Base-by-base conservation (phyloP, 2,888 invertebrate species). In the Philhelius pedissequus region DNA sequence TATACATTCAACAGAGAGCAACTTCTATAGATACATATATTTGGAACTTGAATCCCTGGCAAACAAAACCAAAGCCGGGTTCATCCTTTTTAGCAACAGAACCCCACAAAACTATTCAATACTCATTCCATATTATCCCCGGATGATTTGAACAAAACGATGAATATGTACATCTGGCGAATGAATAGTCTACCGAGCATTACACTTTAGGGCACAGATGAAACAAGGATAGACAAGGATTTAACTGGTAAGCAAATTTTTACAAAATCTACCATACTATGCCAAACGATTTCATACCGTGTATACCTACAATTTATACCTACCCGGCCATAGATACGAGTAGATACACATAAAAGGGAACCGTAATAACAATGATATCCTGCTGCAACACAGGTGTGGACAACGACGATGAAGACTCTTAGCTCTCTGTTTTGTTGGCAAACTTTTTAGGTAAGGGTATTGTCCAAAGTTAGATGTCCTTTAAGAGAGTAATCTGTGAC, bases 191-290 rank as follows among this genome's bases (percentile, higher is more conserved):
- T 78, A 50, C 40, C 56, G 78, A 74, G 84, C 71, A 84, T 84
- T 76, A 79, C 75, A 79, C 75, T 80, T 60, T 18, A 52, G 83
- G 84, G 56, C 71, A 60, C 84, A 84, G 80, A 79, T 84, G 84
- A 75, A 75, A 79, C 71, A 76, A 62, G 79, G 66, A 79, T 84
- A 71, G 79, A 79, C 75, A 79, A 60, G 79, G 84, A 84, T 84
- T 84, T 75, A 84, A 54, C 75, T 75, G 80, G 84, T 79, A 84
- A 84, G 76, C 84, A 84, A 70, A 76, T 79, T 80, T 84, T 75
- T 73, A 38, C 50, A 79, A 84, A 70, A 56, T 64, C 62, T 73
- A 32, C 64, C 3, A 27, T 38, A 25, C 15, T n/a, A 20, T 20
- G 40, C 35, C 22, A 38, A 58, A 40, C 20, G 20, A 56, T 56